Evolutionary conservation across 2,888 invertebrate species (phyloP), one percentile per base, ranked within the genome.

Genomic region (Geophilus truncorum): DNA sequence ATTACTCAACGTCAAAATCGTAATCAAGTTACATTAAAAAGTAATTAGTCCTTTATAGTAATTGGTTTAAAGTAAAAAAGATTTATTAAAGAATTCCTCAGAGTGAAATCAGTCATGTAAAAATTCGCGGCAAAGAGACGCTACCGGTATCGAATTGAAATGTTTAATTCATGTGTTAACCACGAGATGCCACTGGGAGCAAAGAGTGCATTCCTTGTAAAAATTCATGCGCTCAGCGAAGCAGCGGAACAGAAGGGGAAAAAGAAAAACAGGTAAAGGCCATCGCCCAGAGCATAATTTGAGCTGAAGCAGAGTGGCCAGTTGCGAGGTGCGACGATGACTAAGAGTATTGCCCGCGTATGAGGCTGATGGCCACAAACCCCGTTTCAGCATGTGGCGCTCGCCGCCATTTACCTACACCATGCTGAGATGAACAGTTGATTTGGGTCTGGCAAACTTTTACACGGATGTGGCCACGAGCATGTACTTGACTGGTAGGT

Each of bases 361-460:
- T 70, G 70, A 70, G 70, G 70, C n/a, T n/a, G n/a, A n/a, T n/a
- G n/a, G n/a, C 70, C 70, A 70, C 70, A 70, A n/a, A 70, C 70
- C 70, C 28, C 28, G 70, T 70, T 70, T 70, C 28, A 28, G 70
- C 70, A 70, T 70, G 70, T 70, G 70, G 70, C 70, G 70, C 70
- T 70, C 10, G 70, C 25, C 70, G 70, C 70, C 70, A 70, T 70
- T 70, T 70, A 28, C 28, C 1, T 25, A 28, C 70, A 70, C 0
- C 70, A 23, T 70, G 70, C 70, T 9, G 12, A 1, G 1, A 70
- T 70, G 28, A 70, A 70, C 70, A 70, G 23, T 70, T 70, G 70
- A 28, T 70, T 70, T 70, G 23, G 7, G n/a, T 10, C 10, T 70
- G 0, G 28, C 70, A 70, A 70, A 70, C 12, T 70, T 25, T 70